A percentile compares a stretch with the other conserved stretches of the same genome.
Evolutionary conservation across 37 sponge, comb jelly and placozoan species (phyloP).

Genomic region (Sycon ciliatum): DNA sequence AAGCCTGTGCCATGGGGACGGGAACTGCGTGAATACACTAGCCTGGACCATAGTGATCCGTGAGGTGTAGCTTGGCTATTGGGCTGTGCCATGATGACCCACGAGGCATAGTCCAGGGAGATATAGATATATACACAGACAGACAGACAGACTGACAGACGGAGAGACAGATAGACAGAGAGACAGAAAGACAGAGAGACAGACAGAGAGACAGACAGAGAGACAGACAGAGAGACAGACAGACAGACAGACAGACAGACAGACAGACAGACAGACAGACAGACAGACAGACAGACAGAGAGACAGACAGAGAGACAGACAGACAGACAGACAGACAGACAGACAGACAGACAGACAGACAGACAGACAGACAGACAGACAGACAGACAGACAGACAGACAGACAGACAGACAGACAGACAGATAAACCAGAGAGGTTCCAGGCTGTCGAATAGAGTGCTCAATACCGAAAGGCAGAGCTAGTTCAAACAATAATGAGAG

Average conservation of each 20-base stretch:
- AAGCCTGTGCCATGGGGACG: too few species aligned
- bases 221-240: constrained; percentile 11
- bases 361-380: constrained; percentile 24
- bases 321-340: constrained; percentile 22
- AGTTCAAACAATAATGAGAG: too few species aligned
- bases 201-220: not conserved
- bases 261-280: constrained; percentile 24
- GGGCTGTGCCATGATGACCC: too few species aligned
- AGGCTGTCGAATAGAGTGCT: too few species aligned
- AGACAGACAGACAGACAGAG: constrained; percentile 21
- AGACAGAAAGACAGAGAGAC: not conserved
- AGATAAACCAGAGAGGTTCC: too few species aligned
- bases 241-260: constrained; percentile 22
- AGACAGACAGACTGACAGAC: not conserved
- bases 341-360: constrained; percentile 24
- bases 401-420: too few species aligned
- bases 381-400: constrained; percentile 24
- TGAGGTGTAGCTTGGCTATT: too few species aligned
- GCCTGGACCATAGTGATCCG: too few species aligned
- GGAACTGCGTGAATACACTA: too few species aligned
- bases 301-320: constrained; percentile 21
- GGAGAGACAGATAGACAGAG: not conserved
- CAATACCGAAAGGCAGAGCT: too few species aligned
- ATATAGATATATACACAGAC: not conserved
- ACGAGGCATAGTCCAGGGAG: too few species aligned